Base-by-base conservation (phyloP, 2,888 invertebrate species). In the Busseola fusca region DNA sequence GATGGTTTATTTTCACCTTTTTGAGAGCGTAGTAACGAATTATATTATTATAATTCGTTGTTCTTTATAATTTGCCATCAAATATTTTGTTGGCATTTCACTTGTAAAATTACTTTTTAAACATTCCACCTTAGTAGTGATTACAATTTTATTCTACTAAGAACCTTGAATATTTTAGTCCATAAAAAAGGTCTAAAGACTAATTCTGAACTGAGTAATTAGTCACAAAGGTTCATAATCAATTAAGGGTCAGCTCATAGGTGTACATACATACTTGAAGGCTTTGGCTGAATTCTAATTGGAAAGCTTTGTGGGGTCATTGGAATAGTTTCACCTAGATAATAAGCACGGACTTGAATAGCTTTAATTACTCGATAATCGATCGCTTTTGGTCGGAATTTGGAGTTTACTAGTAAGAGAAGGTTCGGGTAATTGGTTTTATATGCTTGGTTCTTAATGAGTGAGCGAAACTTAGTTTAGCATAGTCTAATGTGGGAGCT, bases 261-360 rank as follows among this genome's bases (percentile, higher is more conserved):
- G 65, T 72, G 72, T 77, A n/a, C n/a, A n/a, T 58, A 45, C 27
- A 52, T 58, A 63, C 21, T 63, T 63, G 52, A 63, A 63, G 52
- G 52, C 16, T 59, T 3, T 30, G 12, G 21, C 34, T 48, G 21
- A 34, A 67, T 64, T 64, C 54, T 79, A 79, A 79, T 77, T 74
- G 74, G 48, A 77, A 74, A 62, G 62, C 64, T 79, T 68, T 48
- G 52, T 52, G 14, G 52, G 60, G 52, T 68, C 62, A 48, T 18
- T 57, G 4, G 14, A 48, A 77, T 64, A 42, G 74, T 68, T 64
- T 14, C 54, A 57, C 37, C 34, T 45, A 69, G 27, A 57, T 40
- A 60, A 76, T 76, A 76, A 50, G 30, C 21, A 34, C 4, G 45
- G 54, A 50, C 34, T 21, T 42, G 4, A 34, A 74, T 56, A 74